Percentiles rank a stretch among this genome's conserved stretches.
phyloP scores from a whole-genome alignment of 2,797 vertebrate species.

The Liasis olivaceus region DNA sequence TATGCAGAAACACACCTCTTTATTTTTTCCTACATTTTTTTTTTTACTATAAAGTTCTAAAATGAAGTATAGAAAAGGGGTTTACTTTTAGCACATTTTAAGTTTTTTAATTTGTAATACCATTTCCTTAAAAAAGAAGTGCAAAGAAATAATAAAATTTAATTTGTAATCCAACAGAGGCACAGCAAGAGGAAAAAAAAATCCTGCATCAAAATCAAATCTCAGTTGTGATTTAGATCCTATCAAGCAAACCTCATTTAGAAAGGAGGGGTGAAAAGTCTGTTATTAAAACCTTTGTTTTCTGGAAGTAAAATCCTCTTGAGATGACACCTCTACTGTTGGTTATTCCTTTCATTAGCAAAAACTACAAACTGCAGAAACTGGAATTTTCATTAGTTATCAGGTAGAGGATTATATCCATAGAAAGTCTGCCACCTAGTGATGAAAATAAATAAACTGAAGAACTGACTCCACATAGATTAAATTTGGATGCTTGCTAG shows the following conservation, averaged over 20 bases:
- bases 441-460: slow-evolving; percentile 43
- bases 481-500: neutral
- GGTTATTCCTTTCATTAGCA: slow-evolving; percentile 46
- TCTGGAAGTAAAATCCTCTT: slow-evolving; percentile 31
- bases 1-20: neutral
- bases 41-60: neutral
- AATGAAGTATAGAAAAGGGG: neutral
- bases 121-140: neutral
- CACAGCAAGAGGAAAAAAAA: neutral
- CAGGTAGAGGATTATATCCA: slow-evolving; percentile 14
- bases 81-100: neutral
- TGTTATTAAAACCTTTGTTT: slow-evolving; percentile 50
- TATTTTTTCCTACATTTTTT: neutral
- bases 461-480: neutral
- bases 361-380: slow-evolving; percentile 23
- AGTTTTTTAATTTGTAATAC: neutral
- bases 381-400: slow-evolving; percentile 23
- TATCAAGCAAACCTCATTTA: slow-evolving; percentile 47
- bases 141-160: neutral
- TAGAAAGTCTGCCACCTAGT: slow-evolving; percentile 76
- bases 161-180: neutral
- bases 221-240: slow-evolving; percentile 27
- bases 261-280: slow-evolving; percentile 40
- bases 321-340: slow-evolving; percentile 32
- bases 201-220: slow-evolving; percentile 23